A percentile compares a stretch with the other conserved stretches of the same genome.
These are phyloP conservation scores for Meriones psammophilus DNA, from an alignment of 2,797 vertebrate genomes.

Conservation along the genomic window DNA sequence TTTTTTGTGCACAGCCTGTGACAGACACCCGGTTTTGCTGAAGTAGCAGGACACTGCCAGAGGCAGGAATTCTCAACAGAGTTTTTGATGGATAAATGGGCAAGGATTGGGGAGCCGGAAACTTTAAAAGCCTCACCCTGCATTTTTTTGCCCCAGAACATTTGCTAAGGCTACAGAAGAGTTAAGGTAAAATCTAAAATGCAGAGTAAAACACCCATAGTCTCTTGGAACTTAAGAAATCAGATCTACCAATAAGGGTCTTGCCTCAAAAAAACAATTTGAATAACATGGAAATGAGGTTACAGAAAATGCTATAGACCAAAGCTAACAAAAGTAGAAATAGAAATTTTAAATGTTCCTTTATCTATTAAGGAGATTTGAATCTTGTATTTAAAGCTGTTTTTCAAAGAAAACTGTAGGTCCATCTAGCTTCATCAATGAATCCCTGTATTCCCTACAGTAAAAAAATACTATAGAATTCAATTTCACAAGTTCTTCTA, in stretches of 20 bases:
- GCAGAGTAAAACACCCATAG: not conserved
- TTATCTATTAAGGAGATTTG: not conserved
- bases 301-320: not conserved
- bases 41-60: not conserved
- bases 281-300: not conserved
- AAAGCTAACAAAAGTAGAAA: not conserved
- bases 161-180: not conserved
- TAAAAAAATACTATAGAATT: not conserved
- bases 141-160: not conserved
- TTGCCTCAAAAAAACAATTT: not conserved
- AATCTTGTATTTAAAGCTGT: conserved; percentile 7
- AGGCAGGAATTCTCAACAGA: not conserved
- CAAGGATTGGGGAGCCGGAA: not conserved
- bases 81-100: not conserved
- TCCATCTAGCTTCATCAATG: not conserved
- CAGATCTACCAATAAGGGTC: not conserved
- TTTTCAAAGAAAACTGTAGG: not conserved
- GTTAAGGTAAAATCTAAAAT: not conserved
- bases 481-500: not conserved
- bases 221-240: not conserved
- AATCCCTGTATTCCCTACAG: conserved; percentile 19
- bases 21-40: not conserved
- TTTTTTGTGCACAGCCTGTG: not conserved
- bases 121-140: not conserved
- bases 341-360: conserved; percentile 12